phyloP scores from a whole-genome alignment of 1,140 invertebrate species.

The Caenorhabditis latens region DNA sequence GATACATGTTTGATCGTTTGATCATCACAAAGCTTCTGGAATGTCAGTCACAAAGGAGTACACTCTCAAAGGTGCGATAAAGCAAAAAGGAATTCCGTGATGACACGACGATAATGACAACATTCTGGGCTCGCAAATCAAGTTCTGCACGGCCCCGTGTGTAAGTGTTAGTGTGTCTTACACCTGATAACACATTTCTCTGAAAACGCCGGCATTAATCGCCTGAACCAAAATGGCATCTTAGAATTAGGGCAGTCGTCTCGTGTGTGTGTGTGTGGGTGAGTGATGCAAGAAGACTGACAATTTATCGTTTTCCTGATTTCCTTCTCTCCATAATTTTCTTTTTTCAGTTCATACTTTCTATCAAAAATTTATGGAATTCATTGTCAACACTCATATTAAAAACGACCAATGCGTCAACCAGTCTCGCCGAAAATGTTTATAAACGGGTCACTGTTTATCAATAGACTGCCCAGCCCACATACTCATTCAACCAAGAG shows the following conservation, averaged over 20 bases:
- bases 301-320: background rate
- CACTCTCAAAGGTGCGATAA: slow-evolving; percentile 21
- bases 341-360: background rate
- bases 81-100: background rate
- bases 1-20: slow-evolving; percentile 16
- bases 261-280: background rate
- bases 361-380: slow-evolving; percentile 10
- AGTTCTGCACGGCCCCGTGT: slow-evolving; percentile 29
- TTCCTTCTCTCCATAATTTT: background rate
- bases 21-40: slow-evolving; percentile 17
- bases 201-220: slow-evolving; percentile 41
- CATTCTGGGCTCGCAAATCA: slow-evolving; percentile 48
- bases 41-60: slow-evolving; percentile 24
- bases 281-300: background rate
- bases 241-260: background rate
- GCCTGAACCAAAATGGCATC: slow-evolving; percentile 5
- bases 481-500: background rate
- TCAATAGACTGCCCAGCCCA: background rate
- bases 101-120: slow-evolving; percentile 31
- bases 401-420: background rate
- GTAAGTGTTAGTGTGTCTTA: slow-evolving; percentile 28
- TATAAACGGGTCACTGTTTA: slow-evolving; percentile 50
- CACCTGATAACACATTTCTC: slow-evolving; percentile 51
- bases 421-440: slow-evolving; percentile 16
- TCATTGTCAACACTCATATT: background rate